Evolutionary conservation across 2,113 vertebrate genomes (phyloP), one percentile per base, ranked within the genome.

Genomic region (Corythornis vintsioides): DNA sequence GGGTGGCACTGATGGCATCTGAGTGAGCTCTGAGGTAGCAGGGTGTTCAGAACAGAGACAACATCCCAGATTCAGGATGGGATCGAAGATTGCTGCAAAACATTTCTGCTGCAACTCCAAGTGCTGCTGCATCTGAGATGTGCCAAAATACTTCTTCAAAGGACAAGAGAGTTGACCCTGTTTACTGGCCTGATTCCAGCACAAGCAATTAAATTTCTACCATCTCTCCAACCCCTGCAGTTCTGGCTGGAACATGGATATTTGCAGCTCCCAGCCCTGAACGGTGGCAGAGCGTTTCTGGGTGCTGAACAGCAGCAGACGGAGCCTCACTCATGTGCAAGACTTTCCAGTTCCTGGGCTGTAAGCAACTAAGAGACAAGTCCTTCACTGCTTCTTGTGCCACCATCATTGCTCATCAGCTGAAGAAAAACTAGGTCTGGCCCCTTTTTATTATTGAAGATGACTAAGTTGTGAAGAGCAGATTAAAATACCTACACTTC

Each of bases 101-200:
- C 43, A 57, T 5, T 48, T 21, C 57, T 66, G 16, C 86, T 82
- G 50, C 66, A 75, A 40, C 57, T 75, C 80, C 31, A 83, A 83
- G 72, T 13, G 48, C 48, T 50, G 47, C 80, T 75, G 78, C 77
- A 84, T 53, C 64, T 52, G 60, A 16, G 66, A 91, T 15, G 40
- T 28, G n/a, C 64, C 72, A 83, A 80, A 94, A 70, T 3, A 56
- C 47, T 55, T 50, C 48, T 82, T 75, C 82, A 95, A 71, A 94
- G 87, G 84, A 92, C 52, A 80, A 29, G 82, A 76, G 52, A 89
- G 47, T 24, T 94, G 94, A 89, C 92, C 90, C 86, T 79, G 64
- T 90, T 86, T 94, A 67, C 74, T 89, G 81, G 95, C 87, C 94
- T 89, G 78, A 93, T 87, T 94, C 90, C 94, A 96, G 91, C 89